Percentiles rank a stretch among this genome's conserved stretches.
Conservation (phyloP, 2,888 invertebrate species). For the Copidosoma aretas region DNA sequence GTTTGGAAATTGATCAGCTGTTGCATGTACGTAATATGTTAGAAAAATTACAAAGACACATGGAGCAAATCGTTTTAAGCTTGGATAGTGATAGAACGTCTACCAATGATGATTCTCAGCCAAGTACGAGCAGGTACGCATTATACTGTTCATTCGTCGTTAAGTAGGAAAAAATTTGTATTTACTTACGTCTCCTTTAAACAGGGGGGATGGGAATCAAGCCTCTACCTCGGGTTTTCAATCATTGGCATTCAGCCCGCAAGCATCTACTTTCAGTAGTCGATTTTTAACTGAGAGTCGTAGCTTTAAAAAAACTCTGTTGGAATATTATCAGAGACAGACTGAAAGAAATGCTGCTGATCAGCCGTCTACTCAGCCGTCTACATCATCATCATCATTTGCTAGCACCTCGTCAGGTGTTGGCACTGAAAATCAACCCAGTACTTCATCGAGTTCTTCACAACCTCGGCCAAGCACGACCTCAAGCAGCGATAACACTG, state of each 20-base stretch:
- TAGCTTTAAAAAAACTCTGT: slow-evolving; percentile 48
- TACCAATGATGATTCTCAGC: slow-evolving; percentile 32
- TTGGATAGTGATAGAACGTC: slow-evolving; percentile 53
- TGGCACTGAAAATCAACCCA: slow-evolving; percentile 11
- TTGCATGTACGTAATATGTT: slow-evolving; percentile 71
- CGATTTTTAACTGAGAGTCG: slow-evolving; percentile 38
- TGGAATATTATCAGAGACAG: slow-evolving; percentile 50
- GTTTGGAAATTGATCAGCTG: slow-evolving; percentile 61
- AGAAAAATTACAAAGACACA: slow-evolving; percentile 69
- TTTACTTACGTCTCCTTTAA: no score
- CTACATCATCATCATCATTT: slow-evolving; percentile 7
- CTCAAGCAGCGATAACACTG: background rate
- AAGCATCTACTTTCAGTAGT: slow-evolving; percentile 40
- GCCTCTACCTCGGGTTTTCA: no score
- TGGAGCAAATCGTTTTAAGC: slow-evolving; percentile 66
- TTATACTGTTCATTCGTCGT: background rate
- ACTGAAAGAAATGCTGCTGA: slow-evolving; percentile 37
- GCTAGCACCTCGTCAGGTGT: background rate
- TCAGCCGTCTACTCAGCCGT: slow-evolving; percentile 9
- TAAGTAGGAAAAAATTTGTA: no score
- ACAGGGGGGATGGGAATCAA: no score
- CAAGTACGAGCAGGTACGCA: slow-evolving; percentile 29
- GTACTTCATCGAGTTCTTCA: slow-evolving; percentile 1
- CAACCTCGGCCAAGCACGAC: slow-evolving; percentile 12
- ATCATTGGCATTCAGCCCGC: background rate